Conservation (phyloP, 2,113 vertebrate species). For the Poicephalus meyeri region DNA sequence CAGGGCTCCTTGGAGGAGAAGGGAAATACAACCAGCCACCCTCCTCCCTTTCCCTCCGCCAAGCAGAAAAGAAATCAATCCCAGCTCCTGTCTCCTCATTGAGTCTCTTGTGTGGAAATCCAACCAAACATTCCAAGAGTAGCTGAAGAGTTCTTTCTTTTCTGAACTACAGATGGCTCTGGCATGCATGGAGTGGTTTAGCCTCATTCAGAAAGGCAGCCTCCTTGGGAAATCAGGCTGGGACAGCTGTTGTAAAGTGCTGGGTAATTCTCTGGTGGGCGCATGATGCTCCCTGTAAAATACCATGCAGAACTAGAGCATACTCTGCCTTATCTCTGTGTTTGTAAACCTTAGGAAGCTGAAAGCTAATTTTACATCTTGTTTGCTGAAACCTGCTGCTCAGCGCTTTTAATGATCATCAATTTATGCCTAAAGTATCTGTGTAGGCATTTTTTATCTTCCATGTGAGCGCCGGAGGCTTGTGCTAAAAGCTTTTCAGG, state of each 20-base stretch:
- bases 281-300: background rate
- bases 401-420: background rate
- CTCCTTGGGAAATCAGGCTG: background rate
- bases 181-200: background rate
- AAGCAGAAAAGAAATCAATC: too few relatives aligned
- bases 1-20: background rate
- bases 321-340: background rate
- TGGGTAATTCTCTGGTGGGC: background rate
- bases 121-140: background rate
- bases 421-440: background rate
- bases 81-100: background rate
- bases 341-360: background rate
- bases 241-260: background rate
- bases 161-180: background rate
- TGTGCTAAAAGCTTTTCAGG: background rate
- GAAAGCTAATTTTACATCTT: background rate
- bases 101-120: background rate
- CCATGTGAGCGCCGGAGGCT: background rate
- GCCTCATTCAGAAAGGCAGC: background rate
- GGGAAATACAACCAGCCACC: background rate
- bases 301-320: accelerated
- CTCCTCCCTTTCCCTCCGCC: background rate
- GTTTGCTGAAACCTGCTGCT: background rate
- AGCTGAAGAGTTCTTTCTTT: background rate
- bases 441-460: background rate